Base-by-base conservation (phyloP, 2,797 vertebrate genomes). In the Alca torda region DNA sequence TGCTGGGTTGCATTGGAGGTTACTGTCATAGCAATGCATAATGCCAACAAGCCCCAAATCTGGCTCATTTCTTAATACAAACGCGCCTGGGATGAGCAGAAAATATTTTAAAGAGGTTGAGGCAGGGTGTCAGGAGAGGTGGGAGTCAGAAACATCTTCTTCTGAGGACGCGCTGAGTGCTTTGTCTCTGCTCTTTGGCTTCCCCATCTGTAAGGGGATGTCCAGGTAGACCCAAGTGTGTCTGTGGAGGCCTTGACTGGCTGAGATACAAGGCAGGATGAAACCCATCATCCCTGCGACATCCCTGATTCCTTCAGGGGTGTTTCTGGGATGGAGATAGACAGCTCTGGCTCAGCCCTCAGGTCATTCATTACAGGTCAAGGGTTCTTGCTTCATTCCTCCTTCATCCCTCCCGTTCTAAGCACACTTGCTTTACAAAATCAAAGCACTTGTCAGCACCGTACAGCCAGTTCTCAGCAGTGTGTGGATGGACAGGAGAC, bases 401-500 rank as follows among this genome's bases (percentile, higher is more conserved):
- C 33, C 33, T 73, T 25, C 54, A 35, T 46, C 23, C n/a, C 7
- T 54, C 11, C 33, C 53, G 13, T 82, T 24, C 35, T 37, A 17
- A 59, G 16, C 43, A 13, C 37, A 16, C 4, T 57, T 0, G 1
- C 13, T 64, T 57, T 26, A 37, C 37, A 19, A 60, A 53, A 25
- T 26, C 39, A 35, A 82, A 51, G n/a, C 39, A 21, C 51, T 35
- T 56, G 10, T 28, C 21, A 63, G 10, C n/a, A 41, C 46, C 5
- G 0, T 6, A 9, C 16, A 37, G 18, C 8, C 4, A 1, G 23
- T 37, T 54, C 56, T 18, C 41, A 19, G 68, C 0, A 0, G 13
- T 3, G 25, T 43, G 15, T 1, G 6, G 31, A 31, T 13, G n/a
- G 51, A 24, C 9, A 19, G 72, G 13, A 37, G 25, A 30, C 46